These are phyloP conservation scores for Plectropomus leopardus DNA, from an alignment of 2,113 vertebrate genomes.

Conservation along the genomic window DNA sequence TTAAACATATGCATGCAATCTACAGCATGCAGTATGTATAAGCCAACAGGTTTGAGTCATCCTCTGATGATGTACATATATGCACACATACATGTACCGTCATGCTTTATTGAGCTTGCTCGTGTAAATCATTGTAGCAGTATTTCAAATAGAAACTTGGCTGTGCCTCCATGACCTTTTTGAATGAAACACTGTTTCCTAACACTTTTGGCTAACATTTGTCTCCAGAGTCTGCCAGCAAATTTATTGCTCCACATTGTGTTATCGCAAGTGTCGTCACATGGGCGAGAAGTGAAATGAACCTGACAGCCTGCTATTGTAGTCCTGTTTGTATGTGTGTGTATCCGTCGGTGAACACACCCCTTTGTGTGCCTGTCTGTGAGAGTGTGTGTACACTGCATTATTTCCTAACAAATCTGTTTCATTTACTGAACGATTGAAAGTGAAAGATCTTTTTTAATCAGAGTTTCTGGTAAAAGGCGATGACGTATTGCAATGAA, in stretches of 20 bases:
- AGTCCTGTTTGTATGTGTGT: slow-evolving; percentile 2
- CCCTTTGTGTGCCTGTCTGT: slow-evolving; percentile 10
- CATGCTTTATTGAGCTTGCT: background rate
- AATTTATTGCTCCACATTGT: slow-evolving; percentile 60
- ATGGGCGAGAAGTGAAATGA: slow-evolving; percentile 39
- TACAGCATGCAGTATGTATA: background rate
- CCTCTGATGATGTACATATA: background rate
- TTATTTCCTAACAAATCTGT: slow-evolving; percentile 35
- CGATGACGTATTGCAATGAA: slow-evolving; percentile 35
- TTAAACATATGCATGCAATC: background rate
- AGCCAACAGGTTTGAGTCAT: background rate
- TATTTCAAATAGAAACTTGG: slow-evolving; percentile 32
- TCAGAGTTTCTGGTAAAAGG: slow-evolving; percentile 55
- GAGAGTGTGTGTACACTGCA: background rate
- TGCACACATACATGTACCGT: background rate
- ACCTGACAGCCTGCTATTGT: slow-evolving; percentile 42
- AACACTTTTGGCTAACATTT: slow-evolving; percentile 39
- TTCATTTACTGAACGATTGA: slow-evolving; percentile 32
- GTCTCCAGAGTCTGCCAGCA: slow-evolving; percentile 22
- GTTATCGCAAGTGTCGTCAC: slow-evolving; percentile 49
- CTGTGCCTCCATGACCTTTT: slow-evolving; percentile 22
- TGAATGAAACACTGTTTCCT: slow-evolving; percentile 61
- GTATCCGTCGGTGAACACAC: slow-evolving; percentile 33
- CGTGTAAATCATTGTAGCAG: background rate
- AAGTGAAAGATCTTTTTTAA: slow-evolving; percentile 57